phyloP scores from a whole-genome alignment of 2,113 vertebrate species.

The Oxyruncus cristatus region DNA sequence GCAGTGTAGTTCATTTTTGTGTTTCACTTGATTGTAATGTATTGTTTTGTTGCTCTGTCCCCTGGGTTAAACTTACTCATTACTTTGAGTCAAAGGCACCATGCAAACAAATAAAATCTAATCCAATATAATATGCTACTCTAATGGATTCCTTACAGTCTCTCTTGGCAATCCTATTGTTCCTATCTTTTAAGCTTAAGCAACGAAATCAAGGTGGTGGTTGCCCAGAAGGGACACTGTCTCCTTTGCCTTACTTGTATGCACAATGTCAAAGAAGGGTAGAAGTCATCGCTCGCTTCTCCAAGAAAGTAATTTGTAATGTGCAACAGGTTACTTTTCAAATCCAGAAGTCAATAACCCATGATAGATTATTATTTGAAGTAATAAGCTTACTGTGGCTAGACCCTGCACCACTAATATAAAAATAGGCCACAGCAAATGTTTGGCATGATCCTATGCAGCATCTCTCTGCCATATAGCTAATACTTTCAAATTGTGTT shows the following conservation, averaged over 20 bases:
- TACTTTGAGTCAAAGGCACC: constrained; percentile 56
- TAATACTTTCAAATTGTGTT: constrained; percentile 35
- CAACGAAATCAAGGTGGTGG: constrained; percentile 9
- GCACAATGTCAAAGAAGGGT: neutral
- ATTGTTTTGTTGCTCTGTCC: constrained; percentile 27
- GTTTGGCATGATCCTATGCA: constrained; percentile 43
- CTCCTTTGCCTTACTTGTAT: neutral
- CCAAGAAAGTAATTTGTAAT: neutral
- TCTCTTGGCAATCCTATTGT: constrained; percentile 36
- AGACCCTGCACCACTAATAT: constrained; percentile 5
- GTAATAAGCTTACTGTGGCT: constrained; percentile 38
- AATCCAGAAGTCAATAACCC: neutral
- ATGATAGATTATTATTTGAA: constrained; percentile 16
- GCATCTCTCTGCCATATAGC: neutral
- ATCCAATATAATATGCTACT: constrained; percentile 36
- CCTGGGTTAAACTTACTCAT: constrained; percentile 35
- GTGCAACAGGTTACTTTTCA: neutral
- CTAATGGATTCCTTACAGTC: constrained; percentile 58
- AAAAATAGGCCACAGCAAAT: neutral
- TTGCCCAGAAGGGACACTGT: neutral
- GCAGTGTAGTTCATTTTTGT: neutral
- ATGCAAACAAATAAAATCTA: constrained; percentile 60
- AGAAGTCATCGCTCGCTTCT: neutral
- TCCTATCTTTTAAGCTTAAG: constrained; percentile 13
- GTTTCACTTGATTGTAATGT: constrained; percentile 29